Evolutionary conservation across 2,113 vertebrate genomes (phyloP).

Genomic region (Macrotis lagotis): DNA sequence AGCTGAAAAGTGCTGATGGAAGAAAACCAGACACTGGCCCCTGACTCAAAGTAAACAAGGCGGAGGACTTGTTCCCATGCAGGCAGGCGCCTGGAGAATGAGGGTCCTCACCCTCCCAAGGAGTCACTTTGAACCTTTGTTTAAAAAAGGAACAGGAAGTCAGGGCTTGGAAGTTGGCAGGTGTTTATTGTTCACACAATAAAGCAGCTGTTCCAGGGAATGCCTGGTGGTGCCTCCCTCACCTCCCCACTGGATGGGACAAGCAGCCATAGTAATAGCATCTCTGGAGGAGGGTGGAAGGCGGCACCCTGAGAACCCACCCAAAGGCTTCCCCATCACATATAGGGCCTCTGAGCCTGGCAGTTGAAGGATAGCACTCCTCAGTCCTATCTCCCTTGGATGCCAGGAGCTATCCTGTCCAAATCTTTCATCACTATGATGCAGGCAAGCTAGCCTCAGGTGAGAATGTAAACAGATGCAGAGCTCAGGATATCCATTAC

Average conservation of each 20-base stretch:
- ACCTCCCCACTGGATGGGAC: background rate
- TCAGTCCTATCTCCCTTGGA: background rate
- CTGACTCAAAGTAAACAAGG: background rate
- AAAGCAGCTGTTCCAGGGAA: background rate
- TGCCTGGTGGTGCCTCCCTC: background rate
- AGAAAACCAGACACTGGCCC: background rate
- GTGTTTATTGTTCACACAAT: background rate
- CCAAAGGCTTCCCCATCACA: background rate
- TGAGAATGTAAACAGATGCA: background rate
- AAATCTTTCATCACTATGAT: background rate
- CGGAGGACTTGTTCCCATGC: too few relatives aligned
- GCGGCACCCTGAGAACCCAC: background rate
- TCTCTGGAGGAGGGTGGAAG: background rate
- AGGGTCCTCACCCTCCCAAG: background rate
- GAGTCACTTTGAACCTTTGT: background rate
- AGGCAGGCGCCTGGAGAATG: too few relatives aligned
- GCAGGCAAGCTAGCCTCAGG: background rate
- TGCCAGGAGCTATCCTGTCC: background rate
- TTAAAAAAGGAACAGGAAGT: background rate
- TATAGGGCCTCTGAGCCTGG: background rate
- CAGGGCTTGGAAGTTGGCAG: background rate
- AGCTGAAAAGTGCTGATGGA: background rate
- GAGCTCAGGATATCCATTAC: background rate
- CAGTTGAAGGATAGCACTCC: background rate
- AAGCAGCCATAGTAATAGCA: background rate